Evolutionary conservation across 2,888 invertebrate genomes (phyloP), one percentile per base, ranked within the genome.

Genomic region (Pseudococcus jackbeardsleyi): DNA sequence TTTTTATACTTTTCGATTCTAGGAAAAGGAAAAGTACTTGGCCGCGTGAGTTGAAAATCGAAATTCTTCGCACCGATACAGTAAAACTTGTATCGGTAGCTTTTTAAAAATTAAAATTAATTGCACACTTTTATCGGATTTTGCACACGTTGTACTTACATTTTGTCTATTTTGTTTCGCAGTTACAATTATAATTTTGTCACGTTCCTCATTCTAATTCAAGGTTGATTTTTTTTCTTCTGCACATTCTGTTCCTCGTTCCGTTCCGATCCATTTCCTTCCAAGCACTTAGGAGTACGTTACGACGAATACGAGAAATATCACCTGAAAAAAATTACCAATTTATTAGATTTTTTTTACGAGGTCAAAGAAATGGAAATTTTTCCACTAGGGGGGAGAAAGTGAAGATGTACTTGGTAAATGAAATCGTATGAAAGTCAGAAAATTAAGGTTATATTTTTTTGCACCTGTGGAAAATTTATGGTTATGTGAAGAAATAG

Each of bases 31-130:
- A 72, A 72, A 33, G 33, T 72, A 64, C 64, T 64, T 22, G 19
- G 19, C 8, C 33, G 26, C 0, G 9, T 33, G 72, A 33, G 33
- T 6, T 33, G 17, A 33, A 33, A 72, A 72, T 72, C 72, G 7
- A 68, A 72, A 33, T 6, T 15, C 15, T 33, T 15, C 33, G 15
- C 15, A 72, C 17, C 1, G 22, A 7, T 64, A 12, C 11, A 7
- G 11, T 22, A 19, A 19, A 22, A 64, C 19, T 12, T 22, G 26
- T 33, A 33, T 33, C 26, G 8, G 22, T 1, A 64, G 15, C 17
- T 39, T 72, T 72, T 72, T 17, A 6, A 15, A 72, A 72, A 72
- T 72, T 72, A 72, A 72, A 72, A 72, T 72, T 72, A 33, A 72
- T 42, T 9, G 42, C 15, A 33, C 72, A 33, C 5, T 72, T 72